Percentiles rank a stretch among this genome's conserved stretches.
phyloP scores from a whole-genome alignment of 2,888 invertebrate species.

The Diaperis boleti region DNA sequence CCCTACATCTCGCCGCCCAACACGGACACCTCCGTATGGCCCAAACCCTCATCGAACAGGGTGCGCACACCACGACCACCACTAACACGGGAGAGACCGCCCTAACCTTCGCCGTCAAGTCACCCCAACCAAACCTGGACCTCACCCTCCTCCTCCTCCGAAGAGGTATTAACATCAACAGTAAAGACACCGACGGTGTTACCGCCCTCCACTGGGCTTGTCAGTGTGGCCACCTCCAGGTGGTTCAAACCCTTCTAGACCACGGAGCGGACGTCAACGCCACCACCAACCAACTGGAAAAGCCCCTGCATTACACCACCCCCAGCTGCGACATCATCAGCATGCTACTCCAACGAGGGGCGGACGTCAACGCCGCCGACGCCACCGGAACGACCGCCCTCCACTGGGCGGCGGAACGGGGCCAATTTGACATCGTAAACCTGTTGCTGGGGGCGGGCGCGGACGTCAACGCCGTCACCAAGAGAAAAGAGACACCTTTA shows the following conservation, averaged over 20 bases:
- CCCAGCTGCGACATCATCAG: not conserved
- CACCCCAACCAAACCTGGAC: not conserved
- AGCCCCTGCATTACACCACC: not conserved
- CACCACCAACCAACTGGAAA: not conserved
- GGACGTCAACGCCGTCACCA: not conserved
- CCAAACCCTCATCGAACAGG: not conserved
- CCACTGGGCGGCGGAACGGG: not conserved
- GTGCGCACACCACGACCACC: not conserved
- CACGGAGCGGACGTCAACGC: conserved; percentile 18
- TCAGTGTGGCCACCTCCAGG: not conserved
- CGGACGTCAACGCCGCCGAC: not conserved
- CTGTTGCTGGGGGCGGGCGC: not conserved
- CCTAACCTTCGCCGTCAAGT: conserved; percentile 1
- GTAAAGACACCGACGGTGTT: conserved; percentile 1
- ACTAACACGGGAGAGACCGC: not conserved
- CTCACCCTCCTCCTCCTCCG: not conserved
- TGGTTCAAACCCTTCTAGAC: conserved; percentile 1
- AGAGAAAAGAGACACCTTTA: not conserved
- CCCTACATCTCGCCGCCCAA: not conserved
- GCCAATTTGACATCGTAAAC: not conserved
- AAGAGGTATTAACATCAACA: not conserved
- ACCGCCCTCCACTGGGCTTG: conserved; percentile 10
- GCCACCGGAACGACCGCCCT: not conserved
- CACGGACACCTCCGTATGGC: not conserved
- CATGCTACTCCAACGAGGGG: not conserved